phyloP scores from a whole-genome alignment of 1,140 invertebrate genomes.

The Drosophila guanche region DNA sequence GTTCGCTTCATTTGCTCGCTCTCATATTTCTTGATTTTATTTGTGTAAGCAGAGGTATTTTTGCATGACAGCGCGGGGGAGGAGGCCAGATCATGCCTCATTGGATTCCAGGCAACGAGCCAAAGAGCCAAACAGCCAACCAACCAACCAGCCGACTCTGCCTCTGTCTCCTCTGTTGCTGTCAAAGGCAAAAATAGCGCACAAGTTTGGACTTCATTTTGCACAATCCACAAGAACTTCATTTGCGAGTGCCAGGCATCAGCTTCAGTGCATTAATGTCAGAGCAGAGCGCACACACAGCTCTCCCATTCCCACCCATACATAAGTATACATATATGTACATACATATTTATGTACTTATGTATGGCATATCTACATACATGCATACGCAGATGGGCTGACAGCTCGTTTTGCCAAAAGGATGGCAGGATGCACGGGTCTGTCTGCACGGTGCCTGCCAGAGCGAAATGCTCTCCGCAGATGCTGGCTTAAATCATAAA shows the following conservation, averaged over 20 bases:
- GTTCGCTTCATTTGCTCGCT: too few species aligned
- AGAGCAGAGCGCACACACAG: slow-evolving; percentile 24
- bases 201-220: slow-evolving; percentile 73
- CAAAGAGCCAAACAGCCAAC: slow-evolving; percentile 24
- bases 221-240: slow-evolving; percentile 71
- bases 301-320: neutral
- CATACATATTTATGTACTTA: neutral
- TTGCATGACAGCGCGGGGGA: too few species aligned
- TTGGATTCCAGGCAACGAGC: slow-evolving; percentile 13
- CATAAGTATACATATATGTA: neutral
- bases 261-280: slow-evolving; percentile 50
- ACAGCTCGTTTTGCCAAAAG: slow-evolving; percentile 59
- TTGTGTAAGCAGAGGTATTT: too few species aligned
- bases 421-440: slow-evolving; percentile 14
- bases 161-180: slow-evolving; percentile 12
- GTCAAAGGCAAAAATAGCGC: slow-evolving; percentile 70
- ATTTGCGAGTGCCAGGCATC: slow-evolving; percentile 60
- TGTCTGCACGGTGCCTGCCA: slow-evolving; percentile 27
- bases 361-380: neutral
- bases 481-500: slow-evolving; percentile 70
- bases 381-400: slow-evolving; percentile 33
- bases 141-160: neutral
- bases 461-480: slow-evolving; percentile 37
- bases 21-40: too few species aligned
- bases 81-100: neutral